Percentiles rank a stretch among this genome's conserved stretches.
Evolutionary conservation across 2,113 vertebrate genomes (phyloP).

Genomic region (Sinocyclocheilus anshuiensis): DNA sequence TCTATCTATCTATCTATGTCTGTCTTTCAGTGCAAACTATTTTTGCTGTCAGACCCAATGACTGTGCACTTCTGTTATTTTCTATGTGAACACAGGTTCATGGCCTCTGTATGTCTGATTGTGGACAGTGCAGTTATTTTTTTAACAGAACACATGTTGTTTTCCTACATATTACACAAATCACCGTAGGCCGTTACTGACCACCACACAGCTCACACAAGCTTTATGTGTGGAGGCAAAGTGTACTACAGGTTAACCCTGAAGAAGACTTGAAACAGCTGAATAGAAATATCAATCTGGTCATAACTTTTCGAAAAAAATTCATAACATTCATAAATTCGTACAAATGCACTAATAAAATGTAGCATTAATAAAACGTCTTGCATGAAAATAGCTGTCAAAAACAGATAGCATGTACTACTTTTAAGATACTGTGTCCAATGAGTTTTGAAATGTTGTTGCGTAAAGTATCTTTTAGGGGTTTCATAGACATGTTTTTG

Average conservation of each 20-base stretch:
- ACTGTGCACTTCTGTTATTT: not conserved
- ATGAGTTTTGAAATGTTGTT: not conserved
- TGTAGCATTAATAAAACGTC: not conserved
- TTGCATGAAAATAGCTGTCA: not conserved
- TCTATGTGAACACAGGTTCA: not conserved
- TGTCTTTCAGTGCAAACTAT: no score
- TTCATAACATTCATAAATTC: not conserved
- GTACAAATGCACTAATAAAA: not conserved
- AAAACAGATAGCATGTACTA: not conserved
- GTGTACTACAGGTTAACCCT: not conserved
- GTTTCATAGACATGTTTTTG: not conserved
- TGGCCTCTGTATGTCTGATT: not conserved
- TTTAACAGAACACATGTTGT: constrained; percentile 1
- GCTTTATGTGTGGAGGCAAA: not conserved
- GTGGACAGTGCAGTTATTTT: constrained; percentile 7
- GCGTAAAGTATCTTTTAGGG: no score
- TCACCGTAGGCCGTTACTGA: not conserved
- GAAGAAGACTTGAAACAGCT: not conserved
- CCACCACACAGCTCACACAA: not conserved
- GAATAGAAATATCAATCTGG: not conserved
- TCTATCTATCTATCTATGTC: no score
- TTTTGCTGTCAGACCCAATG: not conserved
- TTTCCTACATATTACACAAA: not conserved
- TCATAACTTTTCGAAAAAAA: not conserved
- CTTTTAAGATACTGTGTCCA: not conserved